Evolutionary conservation across 2,113 vertebrate species (phyloP), one percentile per base, ranked within the genome.

Genomic region (Erinaceus europaeus): DNA sequence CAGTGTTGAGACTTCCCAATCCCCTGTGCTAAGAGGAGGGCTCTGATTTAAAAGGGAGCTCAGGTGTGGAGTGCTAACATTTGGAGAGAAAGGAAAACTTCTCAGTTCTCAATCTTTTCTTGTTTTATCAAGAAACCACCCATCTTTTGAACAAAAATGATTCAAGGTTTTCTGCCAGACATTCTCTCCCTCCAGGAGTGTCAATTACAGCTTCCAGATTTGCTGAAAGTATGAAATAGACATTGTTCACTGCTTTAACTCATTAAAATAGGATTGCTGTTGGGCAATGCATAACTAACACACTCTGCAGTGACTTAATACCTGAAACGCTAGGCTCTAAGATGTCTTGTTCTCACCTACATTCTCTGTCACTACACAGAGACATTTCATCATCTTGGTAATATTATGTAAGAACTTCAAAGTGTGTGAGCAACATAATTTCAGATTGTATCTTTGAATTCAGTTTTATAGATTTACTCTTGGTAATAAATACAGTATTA

Each of bases 1-100:
- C n/a, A 2, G n/a, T 25, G 23, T 20, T 57, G 12, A 0, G 2
- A 10, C n/a, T 8, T 4, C 0, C 50, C 12, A 44, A 8, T n/a
- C 5, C 27, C 20, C 18, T 14, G 25, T 17, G 3, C 12, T 57
- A 57, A 57, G 55, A 20, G 9, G 29, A 57, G 18, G 55, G 13
- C 55, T 18, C 14, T 38, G 1, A 6, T 29, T 34, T 4, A 23
- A 21, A 55, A 52, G 32, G 18, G 38, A 48, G 10, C 27, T 29
- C 29, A 78, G 44, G 14, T 1, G 6, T n/a, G 46, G 69, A n/a
- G 29, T 25, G 32, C 40, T 36, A 27, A 32, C 5, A 18, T 69
- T 46, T 9, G 55, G 23, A 64, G 44, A n/a, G 57, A 79, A 6
- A 69, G 25, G 18, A 32, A 34, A 57, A 44, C 14, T 4, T 29